phyloP scores from a whole-genome alignment of 2,113 vertebrate genomes.

The Numenius arquata region DNA sequence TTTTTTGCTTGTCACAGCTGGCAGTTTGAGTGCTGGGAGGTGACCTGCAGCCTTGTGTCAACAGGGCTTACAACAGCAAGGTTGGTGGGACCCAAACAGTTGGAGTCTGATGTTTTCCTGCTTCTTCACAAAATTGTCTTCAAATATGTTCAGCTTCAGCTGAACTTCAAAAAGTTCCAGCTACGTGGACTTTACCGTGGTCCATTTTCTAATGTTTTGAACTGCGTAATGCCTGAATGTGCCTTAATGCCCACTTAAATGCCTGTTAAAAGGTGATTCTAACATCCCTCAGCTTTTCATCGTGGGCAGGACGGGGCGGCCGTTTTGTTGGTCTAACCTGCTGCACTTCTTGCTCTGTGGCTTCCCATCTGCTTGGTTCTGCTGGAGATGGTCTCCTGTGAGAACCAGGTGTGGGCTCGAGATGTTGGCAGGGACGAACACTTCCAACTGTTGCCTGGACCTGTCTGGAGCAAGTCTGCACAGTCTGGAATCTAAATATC shows the following conservation, averaged over 20 bases:
- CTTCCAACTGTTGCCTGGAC: background rate
- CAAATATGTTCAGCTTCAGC: background rate
- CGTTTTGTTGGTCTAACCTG: background rate
- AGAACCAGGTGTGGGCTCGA: background rate
- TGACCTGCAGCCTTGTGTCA: background rate
- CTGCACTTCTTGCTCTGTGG: background rate
- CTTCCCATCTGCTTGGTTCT: background rate
- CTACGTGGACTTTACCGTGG: accelerated
- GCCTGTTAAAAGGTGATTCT: background rate
- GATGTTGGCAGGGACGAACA: background rate
- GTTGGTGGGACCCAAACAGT: background rate
- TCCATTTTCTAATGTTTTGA: background rate
- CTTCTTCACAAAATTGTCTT: background rate
- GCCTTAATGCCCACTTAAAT: background rate
- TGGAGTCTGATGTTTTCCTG: background rate
- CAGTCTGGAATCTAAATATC: background rate
- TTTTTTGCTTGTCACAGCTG: background rate
- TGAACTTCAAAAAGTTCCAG: background rate
- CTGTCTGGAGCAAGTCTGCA: constrained; percentile 15
- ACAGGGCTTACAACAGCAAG: background rate
- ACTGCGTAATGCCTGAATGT: background rate
- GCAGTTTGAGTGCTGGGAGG: background rate
- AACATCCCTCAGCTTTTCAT: background rate
- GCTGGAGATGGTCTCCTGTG: constrained; percentile 2
- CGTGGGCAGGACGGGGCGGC: background rate